Evolutionary conservation across 2,113 vertebrate genomes (phyloP).

Genomic region (Astur gentilis): DNA sequence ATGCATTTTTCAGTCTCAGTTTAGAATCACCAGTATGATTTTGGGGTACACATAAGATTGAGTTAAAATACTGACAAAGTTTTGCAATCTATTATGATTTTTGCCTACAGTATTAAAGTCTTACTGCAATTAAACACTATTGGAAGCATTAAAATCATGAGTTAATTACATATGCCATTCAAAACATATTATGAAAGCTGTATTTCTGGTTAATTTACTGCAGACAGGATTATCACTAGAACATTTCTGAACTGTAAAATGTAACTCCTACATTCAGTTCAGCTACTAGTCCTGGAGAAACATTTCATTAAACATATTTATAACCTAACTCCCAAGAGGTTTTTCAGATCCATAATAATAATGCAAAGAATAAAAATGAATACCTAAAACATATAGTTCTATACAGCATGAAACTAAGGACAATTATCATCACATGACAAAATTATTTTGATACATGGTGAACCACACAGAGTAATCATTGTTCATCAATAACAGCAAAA

Average conservation of each 20-base stretch:
- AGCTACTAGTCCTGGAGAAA: not conserved
- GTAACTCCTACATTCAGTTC: not conserved
- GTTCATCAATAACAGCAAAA: not conserved
- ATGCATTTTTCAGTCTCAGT: not conserved
- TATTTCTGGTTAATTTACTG: not conserved
- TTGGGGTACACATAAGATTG: rapidly evolving
- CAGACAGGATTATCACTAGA: not conserved
- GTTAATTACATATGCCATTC: not conserved
- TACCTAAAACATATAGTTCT: not conserved
- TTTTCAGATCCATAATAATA: not conserved
- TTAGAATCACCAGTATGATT: not conserved
- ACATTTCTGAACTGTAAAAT: not conserved
- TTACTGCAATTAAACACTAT: not conserved
- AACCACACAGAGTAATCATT: not conserved
- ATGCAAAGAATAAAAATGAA: not conserved
- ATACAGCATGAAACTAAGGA: not conserved
- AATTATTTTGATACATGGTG: not conserved
- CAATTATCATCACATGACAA: not conserved
- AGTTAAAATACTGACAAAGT: not conserved
- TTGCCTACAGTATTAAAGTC: not conserved
- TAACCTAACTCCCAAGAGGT: not conserved
- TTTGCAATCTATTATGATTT: not conserved
- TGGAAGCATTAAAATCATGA: not conserved
- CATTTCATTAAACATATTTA: not conserved
- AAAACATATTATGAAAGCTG: not conserved